Percentiles rank a stretch among this genome's conserved stretches.
phyloP scores from a whole-genome alignment of 2,113 vertebrate species.

The Sebastes schlegelii region DNA sequence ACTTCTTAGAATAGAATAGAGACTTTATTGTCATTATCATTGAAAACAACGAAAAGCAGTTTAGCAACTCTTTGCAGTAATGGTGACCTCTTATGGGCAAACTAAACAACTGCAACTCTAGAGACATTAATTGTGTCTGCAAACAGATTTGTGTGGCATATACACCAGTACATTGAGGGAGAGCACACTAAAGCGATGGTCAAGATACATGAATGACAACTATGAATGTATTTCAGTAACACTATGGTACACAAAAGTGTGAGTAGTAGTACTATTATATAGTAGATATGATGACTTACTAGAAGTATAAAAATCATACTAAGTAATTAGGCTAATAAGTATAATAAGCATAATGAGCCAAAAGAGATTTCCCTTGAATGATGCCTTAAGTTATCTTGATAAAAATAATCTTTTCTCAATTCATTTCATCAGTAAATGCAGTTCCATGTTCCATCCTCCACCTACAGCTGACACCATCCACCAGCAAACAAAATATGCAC shows the following conservation, averaged over 20 bases:
- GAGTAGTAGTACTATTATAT: background rate
- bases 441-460: too few species aligned
- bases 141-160: background rate
- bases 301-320: background rate
- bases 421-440: too few species aligned
- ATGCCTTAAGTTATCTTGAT: too few species aligned
- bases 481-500: too few species aligned
- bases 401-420: too few species aligned
- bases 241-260: background rate
- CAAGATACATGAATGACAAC: background rate
- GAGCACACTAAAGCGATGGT: background rate
- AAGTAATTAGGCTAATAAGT: too few species aligned
- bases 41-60: too few species aligned
- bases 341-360: too few species aligned
- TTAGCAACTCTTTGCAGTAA: background rate
- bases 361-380: too few species aligned
- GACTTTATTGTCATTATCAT: too few species aligned
- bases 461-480: too few species aligned
- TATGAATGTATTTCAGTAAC: background rate
- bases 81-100: constrained; percentile 43
- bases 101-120: background rate
- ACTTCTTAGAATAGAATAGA: constrained; percentile 18
- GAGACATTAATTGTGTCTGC: background rate
- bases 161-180: background rate
- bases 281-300: background rate